phyloP scores from a whole-genome alignment of 2,797 vertebrate species.

The Sphaeramia orbicularis region DNA sequence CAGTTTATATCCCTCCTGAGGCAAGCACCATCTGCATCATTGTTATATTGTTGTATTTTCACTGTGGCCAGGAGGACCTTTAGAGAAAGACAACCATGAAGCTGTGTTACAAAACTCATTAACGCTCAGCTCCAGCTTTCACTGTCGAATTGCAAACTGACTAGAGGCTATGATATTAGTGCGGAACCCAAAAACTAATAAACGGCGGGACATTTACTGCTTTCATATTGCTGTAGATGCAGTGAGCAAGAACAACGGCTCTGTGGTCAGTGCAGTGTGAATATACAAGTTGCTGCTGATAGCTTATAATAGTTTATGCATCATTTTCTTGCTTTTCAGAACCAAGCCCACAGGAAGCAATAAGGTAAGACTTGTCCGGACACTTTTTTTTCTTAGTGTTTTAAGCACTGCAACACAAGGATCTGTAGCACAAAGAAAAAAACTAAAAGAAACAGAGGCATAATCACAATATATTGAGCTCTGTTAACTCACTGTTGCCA shows the following conservation, averaged over 20 bases:
- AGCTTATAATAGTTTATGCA: conserved; percentile 31
- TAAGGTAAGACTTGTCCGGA: conserved; percentile 82
- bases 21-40: conserved; percentile 62
- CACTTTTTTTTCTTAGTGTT: not conserved
- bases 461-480: too few relatives aligned
- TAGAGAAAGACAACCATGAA: conserved; percentile 57
- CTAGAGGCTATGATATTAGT: conserved; percentile 57
- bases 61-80: conserved; percentile 48
- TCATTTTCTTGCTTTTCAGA: conserved; percentile 70
- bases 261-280: conserved; percentile 40
- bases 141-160: conserved; percentile 50
- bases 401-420: not conserved
- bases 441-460: not conserved
- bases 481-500: too few relatives aligned
- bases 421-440: not conserved
- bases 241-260: conserved; percentile 25
- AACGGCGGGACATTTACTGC: conserved; percentile 51
- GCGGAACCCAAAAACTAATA: conserved; percentile 59
- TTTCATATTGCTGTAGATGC: conserved; percentile 36
- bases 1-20: conserved; percentile 57
- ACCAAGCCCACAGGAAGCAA: conserved; percentile 71
- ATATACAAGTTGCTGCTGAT: conserved; percentile 48
- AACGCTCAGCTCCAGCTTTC: conserved; percentile 62
- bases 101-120: conserved; percentile 71
- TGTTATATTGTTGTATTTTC: conserved; percentile 50